Base-by-base conservation (phyloP, 23 tunicate species). In the Styela plicata region DNA sequence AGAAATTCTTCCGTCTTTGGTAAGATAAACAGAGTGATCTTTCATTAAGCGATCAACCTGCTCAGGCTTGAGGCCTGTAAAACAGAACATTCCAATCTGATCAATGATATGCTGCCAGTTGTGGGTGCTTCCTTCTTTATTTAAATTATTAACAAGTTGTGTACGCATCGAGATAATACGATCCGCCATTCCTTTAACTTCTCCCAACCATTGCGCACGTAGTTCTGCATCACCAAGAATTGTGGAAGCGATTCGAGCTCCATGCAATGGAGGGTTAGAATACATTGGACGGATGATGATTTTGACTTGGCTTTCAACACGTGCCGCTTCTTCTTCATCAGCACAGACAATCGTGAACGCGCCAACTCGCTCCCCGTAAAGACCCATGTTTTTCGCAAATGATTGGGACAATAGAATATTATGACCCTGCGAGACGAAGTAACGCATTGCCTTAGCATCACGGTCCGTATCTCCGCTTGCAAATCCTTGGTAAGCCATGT, bases 21-120 rank as follows among this genome's bases (percentile, higher is more conserved):
- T 93, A 34, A 93, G 71, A 71, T 93, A 93, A 21, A 93, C 93
- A 3, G 98, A 87, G 63, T 30, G 70, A 2, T 88, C 86, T 5
- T 70, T 63, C 10, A 84, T 88, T 31, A 93, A 61, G 20, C 57
- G 21, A 21, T 77, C 82, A 21, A 90, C 96, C 89, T 90, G 87
- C n/a, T 85, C 88, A 2, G 91, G 91, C 1, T 70, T 79, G 7
- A 94, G 76, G 2, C 98, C 98, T 31, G 98, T 94, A 70, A 64
- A 94, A 70, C 98, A 94, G 79, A 94, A 94, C 98, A 94, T 94
- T 73, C 98, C 98, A 80, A 94, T 94, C 64, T 94, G 98, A 68
- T 94, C 90, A 28, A 83, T 79, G 36, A 94, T 94, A 70, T 94
- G 98, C 2, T 65, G 10, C 98, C 98, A 94, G 80, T 94, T 83